Evolutionary conservation across 2,113 vertebrate species (phyloP), one percentile per base, ranked within the genome.

Genomic region (Pseudopodoces humilis): DNA sequence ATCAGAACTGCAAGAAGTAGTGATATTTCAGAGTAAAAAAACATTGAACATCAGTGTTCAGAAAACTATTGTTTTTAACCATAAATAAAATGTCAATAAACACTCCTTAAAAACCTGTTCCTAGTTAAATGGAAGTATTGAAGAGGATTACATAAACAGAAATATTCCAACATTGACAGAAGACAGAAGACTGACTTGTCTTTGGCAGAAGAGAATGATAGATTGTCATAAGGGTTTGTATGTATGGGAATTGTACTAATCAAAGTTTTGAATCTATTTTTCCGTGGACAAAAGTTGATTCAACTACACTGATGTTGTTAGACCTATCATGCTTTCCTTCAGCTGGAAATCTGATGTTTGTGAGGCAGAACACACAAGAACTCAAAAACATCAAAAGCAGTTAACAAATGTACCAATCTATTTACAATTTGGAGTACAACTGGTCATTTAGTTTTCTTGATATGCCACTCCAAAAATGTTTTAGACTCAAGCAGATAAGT

Each of bases 121-220:
- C 59, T 86, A 82, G 72, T 95, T 98, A 86, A 96, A 67, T 95
- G 95, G 95, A 72, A 91, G 87, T 86, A 92, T 87, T 84, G 84
- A 95, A 95, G 88, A 94, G 71, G 74, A 92, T 97, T 92, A 77
- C 59, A 85, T 63, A 28, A 43, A 49, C 69, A 90, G 90, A 97
- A 96, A 96, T 84, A 95, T 76, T 96, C 81, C 69, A 79, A n/a
- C 78, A 95, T 97, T 88, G 69, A 92, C 78, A 79, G 85, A 90
- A 93, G 62, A 88, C 41, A 39, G 39, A 39, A 39, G 39, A 39
- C 39, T 88, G 44, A 52, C 63, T 39, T 84, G 70, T 68, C 24
- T 33, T 69, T 76, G 33, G 18, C n/a, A 69, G 59, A 88, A 83
- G 53, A 72, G 27, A 88, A 56, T 41, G 41, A 59, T 37, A 77